Evolutionary conservation across 2,797 vertebrate species (phyloP).

Genomic region (Cyclopterus lumpus): DNA sequence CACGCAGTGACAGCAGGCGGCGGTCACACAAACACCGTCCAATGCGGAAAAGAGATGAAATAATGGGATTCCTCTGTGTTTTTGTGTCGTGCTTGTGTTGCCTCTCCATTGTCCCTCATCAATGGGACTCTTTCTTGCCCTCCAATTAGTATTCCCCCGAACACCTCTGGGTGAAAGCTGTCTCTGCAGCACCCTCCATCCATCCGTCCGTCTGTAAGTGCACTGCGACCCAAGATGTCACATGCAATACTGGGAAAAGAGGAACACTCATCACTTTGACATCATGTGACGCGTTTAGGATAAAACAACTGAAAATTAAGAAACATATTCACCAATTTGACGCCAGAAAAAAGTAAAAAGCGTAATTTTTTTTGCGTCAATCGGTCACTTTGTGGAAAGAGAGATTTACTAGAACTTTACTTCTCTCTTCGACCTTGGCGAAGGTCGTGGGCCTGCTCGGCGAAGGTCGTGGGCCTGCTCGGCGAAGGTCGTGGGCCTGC

Average conservation of each 20-base stretch:
- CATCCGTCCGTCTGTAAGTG: neutral
- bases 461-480: too few species aligned
- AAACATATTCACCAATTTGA: neutral
- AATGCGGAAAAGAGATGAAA: slow-evolving; percentile 73
- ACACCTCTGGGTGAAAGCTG: slow-evolving; percentile 72
- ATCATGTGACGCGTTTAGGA: neutral
- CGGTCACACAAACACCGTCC: slow-evolving; percentile 71
- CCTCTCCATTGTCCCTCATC: slow-evolving; percentile 81
- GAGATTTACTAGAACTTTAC: too few species aligned
- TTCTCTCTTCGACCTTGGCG: too few species aligned
- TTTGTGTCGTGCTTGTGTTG: slow-evolving; percentile 68
- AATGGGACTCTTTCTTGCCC: slow-evolving; percentile 80
- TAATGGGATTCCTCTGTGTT: slow-evolving; percentile 80
- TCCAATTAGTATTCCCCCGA: slow-evolving; percentile 81
- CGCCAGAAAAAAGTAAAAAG: neutral
- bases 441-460: too few species aligned
- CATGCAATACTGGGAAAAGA: neutral
- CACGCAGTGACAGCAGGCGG: slow-evolving; percentile 72
- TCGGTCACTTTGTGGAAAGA: too few species aligned
- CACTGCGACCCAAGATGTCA: neutral
- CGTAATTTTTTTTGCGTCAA: too few species aligned
- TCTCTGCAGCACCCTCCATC: slow-evolving; percentile 22
- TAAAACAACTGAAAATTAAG: neutral
- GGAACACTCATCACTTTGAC: neutral
- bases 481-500: too few species aligned